phyloP scores from a whole-genome alignment of 2,888 invertebrate genomes.

The Homarus gammarus region DNA sequence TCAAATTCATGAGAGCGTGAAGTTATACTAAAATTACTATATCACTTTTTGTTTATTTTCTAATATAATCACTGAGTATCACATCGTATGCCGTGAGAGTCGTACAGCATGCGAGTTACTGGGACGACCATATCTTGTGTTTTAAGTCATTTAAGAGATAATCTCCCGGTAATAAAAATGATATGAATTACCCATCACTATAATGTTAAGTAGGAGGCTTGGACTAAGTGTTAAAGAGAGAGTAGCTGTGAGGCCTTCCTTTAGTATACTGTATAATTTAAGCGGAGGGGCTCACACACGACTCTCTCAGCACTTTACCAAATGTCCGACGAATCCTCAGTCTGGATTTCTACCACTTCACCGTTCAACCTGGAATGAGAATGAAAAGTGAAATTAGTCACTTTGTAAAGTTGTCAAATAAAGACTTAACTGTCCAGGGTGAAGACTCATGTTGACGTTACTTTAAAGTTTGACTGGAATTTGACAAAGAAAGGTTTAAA shows the following conservation, averaged over 20 bases:
- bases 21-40: not conserved
- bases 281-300: not conserved
- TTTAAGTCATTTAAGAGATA: not conserved
- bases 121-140: not conserved
- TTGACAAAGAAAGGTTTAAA: too few relatives aligned
- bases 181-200: not conserved
- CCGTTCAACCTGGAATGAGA: constrained; percentile 67
- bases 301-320: constrained; percentile 37
- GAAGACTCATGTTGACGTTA: too few relatives aligned
- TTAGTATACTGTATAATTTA: not conserved
- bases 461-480: too few relatives aligned
- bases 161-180: not conserved
- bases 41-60: constrained; percentile 14
- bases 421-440: too few relatives aligned
- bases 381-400: not conserved
- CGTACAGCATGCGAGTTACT: not conserved
- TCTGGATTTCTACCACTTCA: constrained; percentile 75
- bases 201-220: not conserved
- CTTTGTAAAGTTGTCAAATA: not conserved
- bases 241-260: not conserved
- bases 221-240: not conserved
- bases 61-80: not conserved
- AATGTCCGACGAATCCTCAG: constrained; percentile 66
- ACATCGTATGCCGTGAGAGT: not conserved
- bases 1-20: not conserved